phyloP scores from a whole-genome alignment of 2,888 invertebrate genomes.

The Holacanthella duospinosa region DNA sequence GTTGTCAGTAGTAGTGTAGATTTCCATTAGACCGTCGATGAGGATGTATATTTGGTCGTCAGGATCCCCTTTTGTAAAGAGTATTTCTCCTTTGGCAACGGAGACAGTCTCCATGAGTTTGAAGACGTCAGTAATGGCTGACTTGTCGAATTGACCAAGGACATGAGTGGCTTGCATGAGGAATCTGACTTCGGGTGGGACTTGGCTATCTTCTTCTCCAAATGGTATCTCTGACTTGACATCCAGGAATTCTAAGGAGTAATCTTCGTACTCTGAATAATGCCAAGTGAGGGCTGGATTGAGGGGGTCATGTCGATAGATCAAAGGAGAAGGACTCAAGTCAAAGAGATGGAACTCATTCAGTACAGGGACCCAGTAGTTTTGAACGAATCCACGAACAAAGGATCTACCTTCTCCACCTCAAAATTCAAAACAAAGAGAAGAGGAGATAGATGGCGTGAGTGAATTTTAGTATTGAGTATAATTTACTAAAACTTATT shows the following conservation, averaged over 20 bases:
- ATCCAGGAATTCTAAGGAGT: neutral
- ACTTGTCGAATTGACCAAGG: neutral
- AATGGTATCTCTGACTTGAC: neutral
- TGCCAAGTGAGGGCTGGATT: neutral
- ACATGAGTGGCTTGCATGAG: neutral
- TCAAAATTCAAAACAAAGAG: neutral
- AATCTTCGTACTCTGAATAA: neutral
- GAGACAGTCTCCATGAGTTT: neutral
- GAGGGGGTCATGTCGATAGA: too few relatives aligned
- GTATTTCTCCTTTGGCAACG: neutral
- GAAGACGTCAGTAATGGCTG: neutral
- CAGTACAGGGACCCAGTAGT: neutral
- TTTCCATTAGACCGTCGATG: neutral
- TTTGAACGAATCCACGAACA: neutral
- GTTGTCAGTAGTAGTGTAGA: neutral
- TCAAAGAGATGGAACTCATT: neutral
- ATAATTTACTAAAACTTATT: neutral
- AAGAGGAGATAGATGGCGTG: neutral
- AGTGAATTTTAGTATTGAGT: too few relatives aligned
- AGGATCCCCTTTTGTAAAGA: constrained; percentile 7
- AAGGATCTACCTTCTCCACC: neutral
- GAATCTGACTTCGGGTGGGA: neutral
- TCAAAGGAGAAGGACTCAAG: too few relatives aligned
- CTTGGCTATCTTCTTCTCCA: neutral
- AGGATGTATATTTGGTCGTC: constrained; percentile 12